Evolutionary conservation across 2,113 vertebrate species (phyloP), one percentile per base, ranked within the genome.

Genomic region (Podarcis cretensis): DNA sequence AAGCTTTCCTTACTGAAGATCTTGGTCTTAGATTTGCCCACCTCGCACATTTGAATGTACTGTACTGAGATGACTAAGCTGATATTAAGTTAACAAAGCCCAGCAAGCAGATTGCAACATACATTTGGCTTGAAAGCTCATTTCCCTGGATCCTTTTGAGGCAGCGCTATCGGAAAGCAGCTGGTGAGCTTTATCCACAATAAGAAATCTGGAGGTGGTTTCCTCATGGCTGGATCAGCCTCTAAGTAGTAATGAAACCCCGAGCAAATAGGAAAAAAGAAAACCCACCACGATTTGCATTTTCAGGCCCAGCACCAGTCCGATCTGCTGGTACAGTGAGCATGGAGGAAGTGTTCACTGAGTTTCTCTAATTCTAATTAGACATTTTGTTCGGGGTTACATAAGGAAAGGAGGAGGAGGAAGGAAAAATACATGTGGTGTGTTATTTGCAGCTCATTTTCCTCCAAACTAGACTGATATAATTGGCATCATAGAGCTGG

Each of bases 221-320:
- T 94, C 92, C 88, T 90, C 93, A 87, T 80, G 78, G 89, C 81
- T 93, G 20, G 88, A 93, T 87, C 94, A 94, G 94, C 94, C 94
- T 93, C 95, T 95, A 95, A 89, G 92, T 89, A 92, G 86, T 91
- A 91, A 94, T 93, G 93, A 96, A 92, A 95, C 95, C 92, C 95
- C 84, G 92, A 81, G 92, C 94, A 95, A 94, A 93, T 81, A 85
- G 87, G 59, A 32, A 74, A 74, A 95, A 93, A 93, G 95, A 54
- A 54, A 54, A 54, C 48, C 48, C 48, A 54, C 48, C 10, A 54
- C 65, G 93, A 95, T 95, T 95, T 94, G 94, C 90, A 93, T 94
- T 95, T 95, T 94, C 89, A 96, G 95, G 96, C 93, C 90, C 94
- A 95, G 96, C 93, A 90, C 94, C 93, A 95, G 59, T 92, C 83